Evolutionary conservation across 2,888 invertebrate genomes (phyloP), one percentile per base, ranked within the genome.

Genomic region (Tachystola acroxantha): DNA sequence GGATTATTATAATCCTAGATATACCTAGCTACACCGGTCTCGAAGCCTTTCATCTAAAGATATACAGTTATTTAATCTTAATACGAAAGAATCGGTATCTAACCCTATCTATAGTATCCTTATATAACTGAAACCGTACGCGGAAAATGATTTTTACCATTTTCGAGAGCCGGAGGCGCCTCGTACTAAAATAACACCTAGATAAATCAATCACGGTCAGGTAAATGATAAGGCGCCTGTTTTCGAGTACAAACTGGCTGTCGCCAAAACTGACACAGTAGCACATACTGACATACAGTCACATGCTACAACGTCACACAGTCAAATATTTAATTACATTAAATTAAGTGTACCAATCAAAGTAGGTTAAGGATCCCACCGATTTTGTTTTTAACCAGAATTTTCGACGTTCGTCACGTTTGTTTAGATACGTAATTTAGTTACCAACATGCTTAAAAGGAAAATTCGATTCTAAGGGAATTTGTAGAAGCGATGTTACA

Each of bases 181-280:
- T n/a, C n/a, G 29, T 35, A 12, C 35, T 29, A 10, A 29, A 33
- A 33, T 25, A 33, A 22, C 25, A 10, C 10, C 48, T 43, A 77
- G 77, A 80, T 80, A 81, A 76, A 82, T 82, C 81, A 81, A 82
- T 82, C 82, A 81, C 63, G 50, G 53, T 50, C 54, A 61, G 63
- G 63, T 58, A 38, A 42, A 50, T 59, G 79, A 81, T 78, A 78
- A 57, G 43, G 33, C 39, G 43, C 52, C 48, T 64, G 56, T 59
- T 63, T 60, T 66, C 53, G 53, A 50, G 65, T 63, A 56, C 58
- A 64, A 62, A 61, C 46, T 58, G 63, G 61, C 32, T 43, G 52
- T 37, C 46, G 54, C 54, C 57, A 56, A 55, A 59, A 37, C 50
- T 56, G 54, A 45, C 50, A 52, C 55, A 27, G 2, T 7, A 57